phyloP scores from a whole-genome alignment of 2,888 invertebrate genomes.

The Yponomeuta sedellus region DNA sequence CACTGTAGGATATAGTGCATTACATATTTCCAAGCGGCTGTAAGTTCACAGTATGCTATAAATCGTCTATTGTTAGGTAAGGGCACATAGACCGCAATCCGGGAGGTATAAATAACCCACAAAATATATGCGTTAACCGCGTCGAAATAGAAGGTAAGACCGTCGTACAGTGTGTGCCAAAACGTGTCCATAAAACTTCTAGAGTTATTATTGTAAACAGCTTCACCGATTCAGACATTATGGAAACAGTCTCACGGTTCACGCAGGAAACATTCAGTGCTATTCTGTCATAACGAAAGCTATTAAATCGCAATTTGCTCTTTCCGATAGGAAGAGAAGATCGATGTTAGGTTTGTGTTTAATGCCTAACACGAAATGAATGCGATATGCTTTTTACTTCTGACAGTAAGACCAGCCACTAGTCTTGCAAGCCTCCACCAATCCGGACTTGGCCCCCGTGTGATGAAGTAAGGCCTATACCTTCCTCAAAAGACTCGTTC shows the following conservation, averaged over 20 bases:
- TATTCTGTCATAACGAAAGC: background rate
- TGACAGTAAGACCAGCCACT: no score
- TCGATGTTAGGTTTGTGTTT: background rate
- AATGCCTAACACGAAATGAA: background rate
- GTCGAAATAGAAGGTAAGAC: slow-evolving; percentile 36
- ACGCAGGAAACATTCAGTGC: background rate
- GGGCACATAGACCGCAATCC: slow-evolving; percentile 41
- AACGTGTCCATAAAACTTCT: slow-evolving; percentile 39
- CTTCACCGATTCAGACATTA: slow-evolving; percentile 16
- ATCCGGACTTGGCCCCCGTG: no score
- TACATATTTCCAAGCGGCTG: background rate
- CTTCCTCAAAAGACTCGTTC: no score
- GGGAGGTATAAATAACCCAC: slow-evolving; percentile 51
- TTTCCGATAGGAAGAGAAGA: background rate
- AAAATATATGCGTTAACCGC: slow-evolving; percentile 30
- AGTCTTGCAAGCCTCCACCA: no score
- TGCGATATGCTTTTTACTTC: background rate
- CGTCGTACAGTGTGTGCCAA: slow-evolving; percentile 30
- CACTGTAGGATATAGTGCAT: background rate
- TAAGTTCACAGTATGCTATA: slow-evolving; percentile 19
- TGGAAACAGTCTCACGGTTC: slow-evolving; percentile 9
- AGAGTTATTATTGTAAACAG: slow-evolving; percentile 33
- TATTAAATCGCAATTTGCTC: background rate
- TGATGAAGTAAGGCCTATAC: no score
- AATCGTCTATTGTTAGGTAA: slow-evolving; percentile 49